Percentiles rank a stretch among this genome's conserved stretches.
These are phyloP conservation scores for Phaetusa simplex DNA, from an alignment of 2,113 vertebrate genomes.

Conservation along the genomic window DNA sequence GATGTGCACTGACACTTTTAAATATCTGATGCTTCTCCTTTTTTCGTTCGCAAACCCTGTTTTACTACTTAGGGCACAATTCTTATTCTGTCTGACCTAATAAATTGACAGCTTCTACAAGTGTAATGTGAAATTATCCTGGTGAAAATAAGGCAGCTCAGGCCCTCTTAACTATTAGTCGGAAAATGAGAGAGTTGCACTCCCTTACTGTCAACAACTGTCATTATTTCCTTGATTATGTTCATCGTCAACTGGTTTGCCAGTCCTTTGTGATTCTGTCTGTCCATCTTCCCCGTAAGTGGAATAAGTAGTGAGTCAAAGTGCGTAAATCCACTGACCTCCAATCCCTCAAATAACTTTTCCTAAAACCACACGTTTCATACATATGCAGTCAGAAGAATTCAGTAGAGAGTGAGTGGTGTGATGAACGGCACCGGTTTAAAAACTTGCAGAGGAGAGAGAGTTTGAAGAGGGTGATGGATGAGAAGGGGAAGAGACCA, in stretches of 20 bases:
- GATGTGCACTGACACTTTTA: background rate
- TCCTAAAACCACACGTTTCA: background rate
- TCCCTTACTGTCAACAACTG: background rate
- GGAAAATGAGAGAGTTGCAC: background rate
- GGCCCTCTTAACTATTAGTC: background rate
- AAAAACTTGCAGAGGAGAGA: background rate
- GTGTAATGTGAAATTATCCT: background rate
- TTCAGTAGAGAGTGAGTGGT: accelerated
- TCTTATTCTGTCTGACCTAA: background rate
- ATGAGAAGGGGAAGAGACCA: background rate
- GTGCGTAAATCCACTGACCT: background rate
- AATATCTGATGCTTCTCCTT: background rate
- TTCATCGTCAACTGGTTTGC: background rate
- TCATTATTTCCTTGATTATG: background rate
- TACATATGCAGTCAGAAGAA: background rate
- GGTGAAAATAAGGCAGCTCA: background rate
- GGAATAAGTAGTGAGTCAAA: background rate
- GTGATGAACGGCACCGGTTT: background rate
- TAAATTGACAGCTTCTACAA: background rate
- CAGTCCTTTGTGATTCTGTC: background rate
- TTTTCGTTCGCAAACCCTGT: background rate
- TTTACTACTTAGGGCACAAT: background rate
- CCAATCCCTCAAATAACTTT: background rate
- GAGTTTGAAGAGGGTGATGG: background rate
- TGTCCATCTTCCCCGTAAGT: background rate